Evolutionary conservation across 2,888 invertebrate genomes (phyloP).

Genomic region (Brenthis daphne): DNA sequence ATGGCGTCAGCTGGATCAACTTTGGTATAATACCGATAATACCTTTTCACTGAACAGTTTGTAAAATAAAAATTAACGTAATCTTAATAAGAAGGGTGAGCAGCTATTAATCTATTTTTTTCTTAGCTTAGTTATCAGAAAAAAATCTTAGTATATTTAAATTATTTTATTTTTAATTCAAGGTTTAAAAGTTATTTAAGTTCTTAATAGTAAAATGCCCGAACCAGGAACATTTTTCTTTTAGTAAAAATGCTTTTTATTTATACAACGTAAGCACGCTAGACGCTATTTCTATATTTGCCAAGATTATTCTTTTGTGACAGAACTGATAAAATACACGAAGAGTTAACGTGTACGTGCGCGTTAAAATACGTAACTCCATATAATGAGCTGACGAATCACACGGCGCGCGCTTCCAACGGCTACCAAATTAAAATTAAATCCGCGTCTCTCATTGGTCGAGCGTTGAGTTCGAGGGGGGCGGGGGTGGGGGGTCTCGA

Average conservation of each 20-base stretch:
- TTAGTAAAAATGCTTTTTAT: too few relatives aligned
- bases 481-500: slow-evolving; percentile 50
- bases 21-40: slow-evolving; percentile 12
- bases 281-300: neutral
- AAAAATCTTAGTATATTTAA: neutral
- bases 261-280: too few relatives aligned
- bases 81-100: too few relatives aligned
- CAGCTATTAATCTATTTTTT: too few relatives aligned
- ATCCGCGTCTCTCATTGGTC: slow-evolving; percentile 65
- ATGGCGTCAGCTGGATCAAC: slow-evolving; percentile 23
- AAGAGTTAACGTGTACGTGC: slow-evolving; percentile 30
- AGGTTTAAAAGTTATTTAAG: too few relatives aligned
- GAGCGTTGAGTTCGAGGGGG: slow-evolving; percentile 42
- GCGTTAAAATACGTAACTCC: slow-evolving; percentile 35
- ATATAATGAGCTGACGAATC: slow-evolving; percentile 62
- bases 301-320: neutral
- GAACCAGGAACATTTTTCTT: too few relatives aligned
- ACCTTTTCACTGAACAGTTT: slow-evolving; percentile 10
- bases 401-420: slow-evolving; percentile 56
- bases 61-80: neutral
- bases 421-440: slow-evolving; percentile 78
- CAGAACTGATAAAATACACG: slow-evolving; percentile 11
- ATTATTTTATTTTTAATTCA: too few relatives aligned
- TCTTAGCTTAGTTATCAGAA: too few relatives aligned
- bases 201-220: too few relatives aligned